A percentile compares a stretch with the other conserved stretches of the same genome.
Evolutionary conservation across 2,797 vertebrate species (phyloP).

Genomic region (Poeciliopsis gracilis): DNA sequence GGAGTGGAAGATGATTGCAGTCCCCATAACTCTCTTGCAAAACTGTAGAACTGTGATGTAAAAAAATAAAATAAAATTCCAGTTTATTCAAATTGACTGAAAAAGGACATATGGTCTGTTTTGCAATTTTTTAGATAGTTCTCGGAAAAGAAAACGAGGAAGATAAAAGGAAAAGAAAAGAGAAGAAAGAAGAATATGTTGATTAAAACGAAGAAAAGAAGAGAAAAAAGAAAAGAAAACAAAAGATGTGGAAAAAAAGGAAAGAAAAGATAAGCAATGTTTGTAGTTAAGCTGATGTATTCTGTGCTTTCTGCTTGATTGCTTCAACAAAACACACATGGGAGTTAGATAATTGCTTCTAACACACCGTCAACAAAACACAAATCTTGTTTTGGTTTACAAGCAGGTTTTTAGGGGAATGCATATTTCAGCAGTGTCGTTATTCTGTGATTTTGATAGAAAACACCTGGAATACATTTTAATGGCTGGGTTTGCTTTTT

Average conservation of each 20-base stretch:
- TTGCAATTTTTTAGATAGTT: background rate
- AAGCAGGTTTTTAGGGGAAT: background rate
- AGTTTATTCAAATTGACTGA: background rate
- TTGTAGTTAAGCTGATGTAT: background rate
- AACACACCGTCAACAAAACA: background rate
- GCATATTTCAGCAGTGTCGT: background rate
- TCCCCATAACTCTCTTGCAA: background rate
- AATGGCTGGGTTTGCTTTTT: background rate
- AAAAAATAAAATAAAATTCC: background rate
- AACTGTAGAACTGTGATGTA: background rate
- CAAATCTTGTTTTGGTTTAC: background rate
- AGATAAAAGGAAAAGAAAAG: no score
- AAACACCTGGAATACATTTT: slow-evolving; percentile 4
- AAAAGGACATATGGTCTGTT: background rate
- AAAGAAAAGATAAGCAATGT: background rate
- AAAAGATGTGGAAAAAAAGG: no score
- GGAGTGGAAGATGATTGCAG: background rate
- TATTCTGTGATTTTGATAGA: background rate
- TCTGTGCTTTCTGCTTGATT: background rate
- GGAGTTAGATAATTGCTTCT: background rate
- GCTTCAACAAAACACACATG: background rate
- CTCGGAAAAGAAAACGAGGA: background rate
- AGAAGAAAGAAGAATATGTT: no score
- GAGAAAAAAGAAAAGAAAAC: no score
- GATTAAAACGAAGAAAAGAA: no score